phyloP scores from a whole-genome alignment of 2,113 vertebrate genomes.

The Istiophorus platypterus region DNA sequence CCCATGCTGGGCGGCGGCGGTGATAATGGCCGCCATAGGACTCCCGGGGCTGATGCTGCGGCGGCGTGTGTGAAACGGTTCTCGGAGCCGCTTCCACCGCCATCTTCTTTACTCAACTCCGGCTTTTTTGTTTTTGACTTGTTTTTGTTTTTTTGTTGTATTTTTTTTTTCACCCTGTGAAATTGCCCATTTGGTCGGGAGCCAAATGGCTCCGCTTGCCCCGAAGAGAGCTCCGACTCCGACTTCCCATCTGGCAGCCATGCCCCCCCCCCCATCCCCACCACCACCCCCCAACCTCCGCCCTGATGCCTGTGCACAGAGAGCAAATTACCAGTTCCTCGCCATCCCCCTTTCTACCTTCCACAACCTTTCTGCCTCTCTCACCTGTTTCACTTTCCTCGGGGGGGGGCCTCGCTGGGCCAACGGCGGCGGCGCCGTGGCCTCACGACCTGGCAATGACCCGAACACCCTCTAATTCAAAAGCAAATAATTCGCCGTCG shows the following conservation, averaged over 20 bases:
- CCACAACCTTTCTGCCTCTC: slow-evolving; percentile 5
- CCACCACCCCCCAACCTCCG: neutral
- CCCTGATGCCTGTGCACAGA: slow-evolving; percentile 42
- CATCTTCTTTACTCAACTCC: slow-evolving; percentile 43
- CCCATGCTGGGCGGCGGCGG: slow-evolving; percentile 43
- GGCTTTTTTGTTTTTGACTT: slow-evolving; percentile 54
- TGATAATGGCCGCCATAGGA: slow-evolving; percentile 38
- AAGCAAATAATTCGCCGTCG: slow-evolving; percentile 38
- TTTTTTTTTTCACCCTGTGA: slow-evolving; percentile 25
- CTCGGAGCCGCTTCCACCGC: slow-evolving; percentile 18
- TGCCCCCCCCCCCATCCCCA: slow-evolving; percentile 6
- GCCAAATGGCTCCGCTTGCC: slow-evolving; percentile 67
- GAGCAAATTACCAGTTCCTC: slow-evolving; percentile 37
- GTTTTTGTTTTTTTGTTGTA: neutral
- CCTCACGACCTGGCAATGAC: slow-evolving; percentile 41
- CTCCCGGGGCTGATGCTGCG: slow-evolving; percentile 48
- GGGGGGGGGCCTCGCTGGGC: slow-evolving; percentile 27
- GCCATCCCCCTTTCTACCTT: neutral
- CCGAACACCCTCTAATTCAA: slow-evolving; percentile 50
- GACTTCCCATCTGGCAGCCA: slow-evolving; percentile 71
- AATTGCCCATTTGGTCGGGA: slow-evolving; percentile 68
- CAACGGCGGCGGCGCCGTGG: slow-evolving; percentile 3
- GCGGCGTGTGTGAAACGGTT: slow-evolving; percentile 37
- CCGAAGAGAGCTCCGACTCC: slow-evolving; percentile 63
- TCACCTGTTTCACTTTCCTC: slow-evolving; percentile 65